Evolutionary conservation across 2,888 invertebrate species (phyloP).

Genomic region (Cataglyphis altisquamis): DNA sequence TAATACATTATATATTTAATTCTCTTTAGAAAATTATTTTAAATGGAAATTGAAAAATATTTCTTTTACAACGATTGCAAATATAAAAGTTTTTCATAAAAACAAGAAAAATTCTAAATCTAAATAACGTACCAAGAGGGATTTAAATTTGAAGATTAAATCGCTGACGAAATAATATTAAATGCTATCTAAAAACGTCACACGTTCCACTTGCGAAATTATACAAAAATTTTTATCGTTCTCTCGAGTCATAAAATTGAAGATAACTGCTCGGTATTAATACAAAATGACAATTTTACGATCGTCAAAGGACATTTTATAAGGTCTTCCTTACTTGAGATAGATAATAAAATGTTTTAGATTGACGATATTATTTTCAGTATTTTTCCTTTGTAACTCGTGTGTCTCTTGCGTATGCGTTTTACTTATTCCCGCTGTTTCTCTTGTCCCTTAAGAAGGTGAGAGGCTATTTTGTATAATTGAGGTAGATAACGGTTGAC

Average conservation of each 20-base stretch:
- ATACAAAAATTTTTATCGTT: constrained; percentile 35
- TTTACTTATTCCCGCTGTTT: background rate
- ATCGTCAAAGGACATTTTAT: constrained; percentile 38
- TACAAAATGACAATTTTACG: constrained; percentile 31
- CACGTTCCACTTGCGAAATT: constrained; percentile 24
- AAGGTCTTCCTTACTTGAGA: background rate
- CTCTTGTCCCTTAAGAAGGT: background rate
- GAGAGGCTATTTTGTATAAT: constrained; percentile 4
- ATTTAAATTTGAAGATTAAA: constrained; percentile 16
- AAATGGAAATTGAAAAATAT: background rate
- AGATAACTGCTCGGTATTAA: constrained; percentile 33
- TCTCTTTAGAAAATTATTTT: background rate
- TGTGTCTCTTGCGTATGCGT: background rate
- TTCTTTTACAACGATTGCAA: background rate
- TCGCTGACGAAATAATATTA: background rate
- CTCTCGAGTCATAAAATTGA: constrained; percentile 32
- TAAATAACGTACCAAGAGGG: background rate
- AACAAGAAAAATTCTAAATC: background rate
- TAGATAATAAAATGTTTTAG: constrained; percentile 8
- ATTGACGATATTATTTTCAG: constrained; percentile 13
- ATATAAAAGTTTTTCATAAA: background rate
- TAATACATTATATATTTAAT: background rate
- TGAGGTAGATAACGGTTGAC: background rate
- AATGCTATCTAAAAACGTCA: constrained; percentile 1
- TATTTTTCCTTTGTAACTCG: constrained; percentile 20